Percentiles rank a stretch among this genome's conserved stretches.
Conservation (phyloP, 2,888 invertebrate species). For the Leptothorax acervorum region DNA sequence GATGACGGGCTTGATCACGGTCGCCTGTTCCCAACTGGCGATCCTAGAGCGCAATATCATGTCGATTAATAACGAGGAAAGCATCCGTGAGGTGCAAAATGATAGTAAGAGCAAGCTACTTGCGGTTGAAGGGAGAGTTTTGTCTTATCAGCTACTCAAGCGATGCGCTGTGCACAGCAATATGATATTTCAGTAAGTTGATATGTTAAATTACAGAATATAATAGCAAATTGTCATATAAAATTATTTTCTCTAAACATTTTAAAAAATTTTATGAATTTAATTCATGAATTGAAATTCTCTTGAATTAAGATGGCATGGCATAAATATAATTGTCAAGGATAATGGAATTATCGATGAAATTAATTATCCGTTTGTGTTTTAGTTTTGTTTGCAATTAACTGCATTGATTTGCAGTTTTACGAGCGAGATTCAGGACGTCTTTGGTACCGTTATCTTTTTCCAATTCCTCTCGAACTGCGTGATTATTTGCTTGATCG, state of each 20-base stretch:
- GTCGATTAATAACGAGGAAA: slow-evolving; percentile 59
- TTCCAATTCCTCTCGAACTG: slow-evolving; percentile 77
- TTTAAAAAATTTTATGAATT: not conserved
- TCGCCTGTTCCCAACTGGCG: slow-evolving; percentile 78
- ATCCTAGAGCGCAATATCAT: slow-evolving; percentile 73
- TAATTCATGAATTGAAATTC: not conserved
- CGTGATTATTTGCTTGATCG: slow-evolving; percentile 76
- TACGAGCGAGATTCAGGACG: slow-evolving; percentile 72
- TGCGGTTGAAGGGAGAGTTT: not conserved
- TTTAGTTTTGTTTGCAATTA: not conserved
- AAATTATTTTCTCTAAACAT: not conserved
- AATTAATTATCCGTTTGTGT: slow-evolving; percentile 8
- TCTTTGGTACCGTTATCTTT: slow-evolving; percentile 75
- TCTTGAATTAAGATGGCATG: not conserved
- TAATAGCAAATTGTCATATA: not conserved
- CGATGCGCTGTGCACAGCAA: slow-evolving; percentile 72
- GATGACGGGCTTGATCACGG: slow-evolving; percentile 75
- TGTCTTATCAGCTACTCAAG: slow-evolving; percentile 61
- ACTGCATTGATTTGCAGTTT: slow-evolving; percentile 70
- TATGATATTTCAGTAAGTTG: slow-evolving; percentile 73
- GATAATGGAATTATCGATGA: not conserved
- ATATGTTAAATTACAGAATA: not conserved
- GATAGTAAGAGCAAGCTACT: not conserved
- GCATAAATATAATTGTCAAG: not conserved
- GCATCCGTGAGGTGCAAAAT: not conserved